Base-by-base conservation (phyloP, 2,113 vertebrate genomes). In the Pseudorectes ferrugineus region DNA sequence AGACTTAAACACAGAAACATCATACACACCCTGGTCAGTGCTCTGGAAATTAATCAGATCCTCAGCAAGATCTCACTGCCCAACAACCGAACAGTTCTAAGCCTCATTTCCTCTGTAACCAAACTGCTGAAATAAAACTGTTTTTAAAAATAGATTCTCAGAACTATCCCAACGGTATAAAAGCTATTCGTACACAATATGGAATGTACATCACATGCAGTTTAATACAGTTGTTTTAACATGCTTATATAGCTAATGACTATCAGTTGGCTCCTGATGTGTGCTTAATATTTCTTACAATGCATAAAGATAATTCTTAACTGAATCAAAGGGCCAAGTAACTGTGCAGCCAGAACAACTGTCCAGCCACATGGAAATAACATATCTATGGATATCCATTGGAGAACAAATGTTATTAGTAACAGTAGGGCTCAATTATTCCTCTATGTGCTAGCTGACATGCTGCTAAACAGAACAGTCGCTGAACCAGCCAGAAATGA, bases 351-450 rank as follows among this genome's bases (percentile, higher is more conserved):
- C 95, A 96, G 93, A 93, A 97, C 79, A 94, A 95, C 75, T 86
- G 67, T 94, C 91, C 92, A 96, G 92, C 88, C 95, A 95, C 91
- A 95, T 96, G 96, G 92, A 97, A 97, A 92, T 86, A 94, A 97
- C 91, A 62, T 67, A 93, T 58, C 59, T 78, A 51, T 24, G 72
- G 75, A 85, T 90, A 93, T 38, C 54, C 82, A 80, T 54, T 77
- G 79, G 71, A 95, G 90, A 96, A 93, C 71, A 94, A 94, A 95
- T 74, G 85, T 59, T 96, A 92, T 94, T 94, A 96, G 91, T 95
- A 95, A 97, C 75, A 92, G 88, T 88, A 94, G 55, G 71, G 63
- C 28, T 85, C 82, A 94, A 88, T 94, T 94, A 92, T 73, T 96
- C 82, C 79, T 97, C 55, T 55, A 88, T 95, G 83, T 86, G 94